These are phyloP conservation scores for Bombus confusus DNA, from an alignment of 1,140 invertebrate genomes.

Conservation along the genomic window DNA sequence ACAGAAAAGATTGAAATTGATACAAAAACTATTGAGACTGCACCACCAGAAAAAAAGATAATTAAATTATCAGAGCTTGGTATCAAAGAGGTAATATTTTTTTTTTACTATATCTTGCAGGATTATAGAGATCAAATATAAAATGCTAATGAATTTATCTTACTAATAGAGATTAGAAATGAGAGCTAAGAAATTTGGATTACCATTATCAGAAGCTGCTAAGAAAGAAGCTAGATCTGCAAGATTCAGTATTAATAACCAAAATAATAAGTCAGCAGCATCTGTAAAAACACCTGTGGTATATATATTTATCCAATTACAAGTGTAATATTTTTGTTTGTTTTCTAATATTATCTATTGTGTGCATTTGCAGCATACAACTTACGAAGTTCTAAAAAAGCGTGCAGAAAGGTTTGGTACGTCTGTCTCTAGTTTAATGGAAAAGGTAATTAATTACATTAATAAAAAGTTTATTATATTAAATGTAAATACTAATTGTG, in stretches of 20 bases:
- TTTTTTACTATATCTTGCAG: neutral
- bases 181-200: conserved; percentile 91
- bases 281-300: conserved; percentile 73
- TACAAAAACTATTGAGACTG: conserved; percentile 54
- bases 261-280: conserved; percentile 75
- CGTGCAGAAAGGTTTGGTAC: conserved; percentile 89
- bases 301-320: conserved; percentile 28
- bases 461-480: neutral
- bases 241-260: conserved; percentile 83
- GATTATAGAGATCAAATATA: neutral
- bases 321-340: neutral
- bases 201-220: conserved; percentile 84
- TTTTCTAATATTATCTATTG: conserved; percentile 24
- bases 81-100: conserved; percentile 84
- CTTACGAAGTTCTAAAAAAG: conserved; percentile 87
- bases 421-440: conserved; percentile 87
- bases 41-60: conserved; percentile 80
- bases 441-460: conserved; percentile 81
- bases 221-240: conserved; percentile 87
- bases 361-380: conserved; percentile 73
- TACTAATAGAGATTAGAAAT: conserved; percentile 85
- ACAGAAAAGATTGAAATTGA: conserved; percentile 66
- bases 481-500: neutral
- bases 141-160: conserved; percentile 26
- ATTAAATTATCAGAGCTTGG: conserved; percentile 86